Evolutionary conservation across 2,888 invertebrate genomes (phyloP), one percentile per base, ranked within the genome.

Genomic region (Gibbula magus): DNA sequence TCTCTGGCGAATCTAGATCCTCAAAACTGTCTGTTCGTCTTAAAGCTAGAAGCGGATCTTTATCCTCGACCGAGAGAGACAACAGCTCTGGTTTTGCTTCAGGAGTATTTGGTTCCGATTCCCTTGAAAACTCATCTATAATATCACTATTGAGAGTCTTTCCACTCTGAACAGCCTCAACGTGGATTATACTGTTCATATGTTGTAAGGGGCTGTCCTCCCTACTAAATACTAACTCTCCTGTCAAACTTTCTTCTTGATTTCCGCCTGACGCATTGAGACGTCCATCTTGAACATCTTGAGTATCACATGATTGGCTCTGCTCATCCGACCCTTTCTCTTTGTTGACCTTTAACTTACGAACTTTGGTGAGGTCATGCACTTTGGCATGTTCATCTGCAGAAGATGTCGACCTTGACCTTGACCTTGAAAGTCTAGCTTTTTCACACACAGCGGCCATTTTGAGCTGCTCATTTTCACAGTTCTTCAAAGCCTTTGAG

Each of bases 1-100:
- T 89, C 80, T 91, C 91, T 8, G 91, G 91, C 0, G 90, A 90
- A 73, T 91, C 91, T 3, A 91, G 82, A 35, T 90, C 90, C 78
- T 89, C 89, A 35, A 86, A 81, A 29, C 81, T 70, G 29, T 81
- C 82, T 66, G 80, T 81, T 20, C 35, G 70, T 45, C 75, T 79
- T 29, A 75, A 54, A 54, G 29, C 70, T n/a, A 51, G 32, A 22
- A 77, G 39, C 29, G 67, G 74, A 20, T 70, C 79, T 32, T 45
- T 22, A 22, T 35, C 70, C n/a, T 56, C 75, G 56, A 67, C 32
- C 13, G 73, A 61, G 22, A 70, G 52, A 1, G 76, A 52, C 22
- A 53, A 45, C 20, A 20, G 51, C n/a, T 61, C 61, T 13, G 16
- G 56, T 10, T 22, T n/a, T 51, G n/a, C 45, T 13, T 22, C 52